Percentiles rank a stretch among this genome's conserved stretches.
These are phyloP conservation scores for cattle (Bos taurus) DNA, from an alignment of 2,113 vertebrate species.

Conservation along the genomic window DNA sequence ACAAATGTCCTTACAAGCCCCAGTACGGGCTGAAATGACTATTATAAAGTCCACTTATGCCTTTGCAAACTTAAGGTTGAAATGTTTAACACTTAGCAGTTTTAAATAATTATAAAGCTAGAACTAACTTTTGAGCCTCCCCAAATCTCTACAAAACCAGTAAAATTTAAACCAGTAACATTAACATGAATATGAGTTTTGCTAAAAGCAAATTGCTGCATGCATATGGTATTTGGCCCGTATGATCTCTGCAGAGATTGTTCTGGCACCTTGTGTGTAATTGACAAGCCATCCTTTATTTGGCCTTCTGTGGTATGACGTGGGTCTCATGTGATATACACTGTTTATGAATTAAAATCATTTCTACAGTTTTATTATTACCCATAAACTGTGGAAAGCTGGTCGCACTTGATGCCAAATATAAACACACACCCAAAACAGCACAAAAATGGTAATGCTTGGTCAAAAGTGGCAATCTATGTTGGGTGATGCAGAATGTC, in stretches of 20 bases:
- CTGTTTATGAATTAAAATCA: neutral
- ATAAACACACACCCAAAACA: neutral
- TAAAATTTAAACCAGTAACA: neutral
- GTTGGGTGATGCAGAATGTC: neutral
- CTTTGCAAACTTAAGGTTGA: neutral
- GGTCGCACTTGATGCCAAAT: neutral
- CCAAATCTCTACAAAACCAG: neutral
- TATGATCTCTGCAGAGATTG: neutral
- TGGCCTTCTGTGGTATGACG: neutral
- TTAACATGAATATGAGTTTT: neutral
- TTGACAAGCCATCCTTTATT: neutral
- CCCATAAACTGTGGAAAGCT: neutral
- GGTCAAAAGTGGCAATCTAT: neutral
- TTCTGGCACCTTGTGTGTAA: neutral
- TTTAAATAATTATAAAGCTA: neutral
- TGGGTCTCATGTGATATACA: neutral
- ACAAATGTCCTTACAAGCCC: neutral
- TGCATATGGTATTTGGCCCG: neutral
- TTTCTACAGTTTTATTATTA: neutral
- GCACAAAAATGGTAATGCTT: neutral
- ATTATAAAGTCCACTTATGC: neutral
- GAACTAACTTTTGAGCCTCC: neutral
- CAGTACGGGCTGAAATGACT: neutral
- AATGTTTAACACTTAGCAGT: neutral
- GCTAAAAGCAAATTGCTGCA: neutral